Conservation (phyloP, 2,797 vertebrate genomes). For the Leontopithecus rosalia region DNA sequence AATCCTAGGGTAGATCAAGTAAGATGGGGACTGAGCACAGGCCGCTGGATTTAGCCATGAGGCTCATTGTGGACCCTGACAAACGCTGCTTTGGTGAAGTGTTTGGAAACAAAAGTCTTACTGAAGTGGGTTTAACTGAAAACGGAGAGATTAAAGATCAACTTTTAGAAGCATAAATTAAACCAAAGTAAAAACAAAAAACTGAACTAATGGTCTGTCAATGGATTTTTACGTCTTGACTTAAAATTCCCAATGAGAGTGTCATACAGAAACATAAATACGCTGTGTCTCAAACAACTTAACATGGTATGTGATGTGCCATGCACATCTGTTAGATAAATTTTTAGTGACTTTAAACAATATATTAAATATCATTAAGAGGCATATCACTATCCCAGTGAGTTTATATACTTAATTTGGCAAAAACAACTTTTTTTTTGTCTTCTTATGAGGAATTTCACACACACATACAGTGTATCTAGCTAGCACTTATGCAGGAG, state of each 20-base stretch:
- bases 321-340: not conserved
- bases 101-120: not conserved
- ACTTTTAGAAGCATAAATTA: not conserved
- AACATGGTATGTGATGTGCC: not conserved
- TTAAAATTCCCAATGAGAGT: not conserved
- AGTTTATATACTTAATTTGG: not conserved
- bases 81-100: not conserved
- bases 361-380: not conserved
- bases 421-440: not conserved
- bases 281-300: not conserved
- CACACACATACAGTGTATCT: too few species aligned
- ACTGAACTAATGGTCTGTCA: not conserved
- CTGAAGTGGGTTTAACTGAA: not conserved
- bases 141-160: not conserved
- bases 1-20: too few species aligned
- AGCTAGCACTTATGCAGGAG: not conserved
- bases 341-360: not conserved
- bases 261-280: not conserved
- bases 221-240: not conserved
- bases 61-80: not conserved
- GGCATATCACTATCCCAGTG: not conserved
- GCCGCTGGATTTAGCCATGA: too few species aligned
- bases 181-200: not conserved
- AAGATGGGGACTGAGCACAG: not conserved
- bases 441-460: not conserved